phyloP scores from a whole-genome alignment of 1,140 invertebrate species.

The Sinonovacula constricta region DNA sequence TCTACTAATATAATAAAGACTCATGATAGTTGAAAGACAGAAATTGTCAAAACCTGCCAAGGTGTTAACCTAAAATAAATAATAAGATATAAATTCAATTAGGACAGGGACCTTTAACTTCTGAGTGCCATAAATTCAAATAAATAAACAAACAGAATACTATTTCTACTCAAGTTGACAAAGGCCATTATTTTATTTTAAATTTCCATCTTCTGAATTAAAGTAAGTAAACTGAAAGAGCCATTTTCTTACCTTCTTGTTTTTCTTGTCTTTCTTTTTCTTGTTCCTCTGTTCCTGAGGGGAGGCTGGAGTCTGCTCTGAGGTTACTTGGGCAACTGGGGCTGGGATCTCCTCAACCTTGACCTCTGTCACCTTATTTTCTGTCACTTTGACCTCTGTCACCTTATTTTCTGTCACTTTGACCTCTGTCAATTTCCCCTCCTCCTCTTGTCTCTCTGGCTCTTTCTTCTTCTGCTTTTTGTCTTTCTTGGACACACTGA shows the following conservation, averaged over 20 bases:
- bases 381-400: too few species aligned
- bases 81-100: too few species aligned
- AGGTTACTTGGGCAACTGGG: background rate
- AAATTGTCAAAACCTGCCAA: too few species aligned
- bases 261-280: slow-evolving; percentile 47
- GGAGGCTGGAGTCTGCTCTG: slow-evolving; percentile 5
- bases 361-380: too few species aligned
- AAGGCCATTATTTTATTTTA: background rate
- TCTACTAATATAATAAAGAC: too few species aligned
- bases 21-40: too few species aligned
- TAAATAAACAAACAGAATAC: too few species aligned
- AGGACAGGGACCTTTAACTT: too few species aligned
- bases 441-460: background rate
- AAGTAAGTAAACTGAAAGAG: background rate
- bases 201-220: background rate
- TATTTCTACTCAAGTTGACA: background rate
- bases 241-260: slow-evolving; percentile 51
- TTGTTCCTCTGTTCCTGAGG: slow-evolving; percentile 35
- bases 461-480: slow-evolving; percentile 43
- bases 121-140: too few species aligned
- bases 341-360: background rate
- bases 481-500: slow-evolving; percentile 42
- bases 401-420: slow-evolving; percentile 30
- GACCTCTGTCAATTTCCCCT: background rate
- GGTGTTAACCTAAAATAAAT: too few species aligned